Base-by-base conservation (phyloP, 2,888 invertebrate genomes). In the Nomada fabriciana region DNA sequence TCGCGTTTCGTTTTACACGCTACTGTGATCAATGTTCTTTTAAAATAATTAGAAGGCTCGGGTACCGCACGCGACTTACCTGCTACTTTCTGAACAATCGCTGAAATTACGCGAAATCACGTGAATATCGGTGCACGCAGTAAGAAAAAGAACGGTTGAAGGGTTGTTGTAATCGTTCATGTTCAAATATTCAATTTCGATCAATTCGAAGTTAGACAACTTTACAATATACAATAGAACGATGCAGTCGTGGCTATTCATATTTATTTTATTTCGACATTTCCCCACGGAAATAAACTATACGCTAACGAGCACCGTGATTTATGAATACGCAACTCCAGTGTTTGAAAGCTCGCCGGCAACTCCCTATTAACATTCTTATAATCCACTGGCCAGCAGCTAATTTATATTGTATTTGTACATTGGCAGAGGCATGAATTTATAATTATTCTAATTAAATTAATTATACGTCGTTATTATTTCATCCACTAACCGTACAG, bases 21-120 rank as follows among this genome's bases (percentile, higher is more conserved):
- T 47, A 23, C 18, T 59, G 76, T 82, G 82, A 79, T 79, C 69
- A 68, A 79, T 82, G 83, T 71, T 29, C 69, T 69, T 82, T 75
- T 82, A 20, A 67, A 67, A 74, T 50, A 67, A 67, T 73, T 73
- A 73, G 57, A 68, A 52, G 43, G 36, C 36, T 20, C 63, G 11
- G 2, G 23, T 11, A 5, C 18, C 2, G 71, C 80, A 63, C 76
- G 71, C 72, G 52, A 71, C 43, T 23, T 43, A 4, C 23, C 20
- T 47, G 47, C 59, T 59, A 52, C 20, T 55, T 59, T 59, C 20
- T 47, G 50, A 55, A 42, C 55, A 23, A 42, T 43, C 23, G 20
- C 25, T 11, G 29, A 59, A 63, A 64, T 74, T 42, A 20, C 43
- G 55, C 20, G 5, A 20, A 64, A 55, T 25, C 63, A 11, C 43